Percentiles rank a stretch among this genome's conserved stretches.
These are phyloP conservation scores for Tinea pellionella DNA, from an alignment of 2,888 invertebrate species.

Conservation along the genomic window DNA sequence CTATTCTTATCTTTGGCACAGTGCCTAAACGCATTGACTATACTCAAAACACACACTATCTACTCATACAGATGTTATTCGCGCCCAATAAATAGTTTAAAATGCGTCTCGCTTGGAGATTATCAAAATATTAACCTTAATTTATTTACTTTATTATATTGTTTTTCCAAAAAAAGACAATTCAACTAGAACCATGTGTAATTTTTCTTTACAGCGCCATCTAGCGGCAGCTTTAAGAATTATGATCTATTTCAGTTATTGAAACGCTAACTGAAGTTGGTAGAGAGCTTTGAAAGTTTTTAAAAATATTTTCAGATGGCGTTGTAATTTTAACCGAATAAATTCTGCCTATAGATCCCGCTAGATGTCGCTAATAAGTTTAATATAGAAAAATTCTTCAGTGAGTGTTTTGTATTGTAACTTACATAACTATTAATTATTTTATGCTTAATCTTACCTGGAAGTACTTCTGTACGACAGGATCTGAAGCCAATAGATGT, in stretches of 20 bases:
- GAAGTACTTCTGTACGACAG: constrained; percentile 80
- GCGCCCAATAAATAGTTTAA: background rate
- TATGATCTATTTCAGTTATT: background rate
- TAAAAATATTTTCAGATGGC: background rate
- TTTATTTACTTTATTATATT: no score
- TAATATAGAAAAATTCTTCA: no score
- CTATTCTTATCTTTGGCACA: constrained; percentile 56
- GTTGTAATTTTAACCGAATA: background rate
- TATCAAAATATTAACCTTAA: no score
- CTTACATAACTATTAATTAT: no score
- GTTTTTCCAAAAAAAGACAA: no score
- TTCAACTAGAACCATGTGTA: no score
- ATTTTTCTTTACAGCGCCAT: background rate
- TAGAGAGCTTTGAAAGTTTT: no score
- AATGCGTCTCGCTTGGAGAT: background rate
- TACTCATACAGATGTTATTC: background rate
- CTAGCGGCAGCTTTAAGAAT: background rate
- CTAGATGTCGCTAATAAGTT: background rate
- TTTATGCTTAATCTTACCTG: constrained; percentile 74
- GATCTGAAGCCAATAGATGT: constrained; percentile 78
- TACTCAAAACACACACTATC: background rate
- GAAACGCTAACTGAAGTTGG: no score
- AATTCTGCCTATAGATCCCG: background rate
- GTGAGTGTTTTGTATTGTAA: no score
- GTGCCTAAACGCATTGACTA: constrained; percentile 34